These are phyloP conservation scores for Thalassaphorura encarpata DNA, from an alignment of 1,140 invertebrate species.

Conservation along the genomic window DNA sequence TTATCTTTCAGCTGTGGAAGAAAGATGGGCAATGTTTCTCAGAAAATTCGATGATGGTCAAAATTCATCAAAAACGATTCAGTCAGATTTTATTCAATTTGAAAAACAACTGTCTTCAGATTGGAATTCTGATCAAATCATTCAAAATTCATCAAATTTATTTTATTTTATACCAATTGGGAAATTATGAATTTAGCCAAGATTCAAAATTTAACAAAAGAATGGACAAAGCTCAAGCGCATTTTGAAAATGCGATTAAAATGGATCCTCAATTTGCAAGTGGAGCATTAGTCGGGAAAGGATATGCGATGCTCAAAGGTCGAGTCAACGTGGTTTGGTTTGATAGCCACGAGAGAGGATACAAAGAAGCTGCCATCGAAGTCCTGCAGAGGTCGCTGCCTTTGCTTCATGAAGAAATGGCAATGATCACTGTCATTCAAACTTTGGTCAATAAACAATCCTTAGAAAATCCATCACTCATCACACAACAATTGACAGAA, in stretches of 20 bases:
- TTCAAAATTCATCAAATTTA: neutral
- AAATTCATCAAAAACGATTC: neutral
- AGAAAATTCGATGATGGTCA: slow-evolving; percentile 1
- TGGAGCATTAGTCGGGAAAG: neutral
- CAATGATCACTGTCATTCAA: neutral
- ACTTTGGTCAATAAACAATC: neutral
- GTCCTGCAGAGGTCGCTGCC: neutral
- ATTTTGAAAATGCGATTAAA: slow-evolving; percentile 4
- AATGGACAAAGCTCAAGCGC: neutral
- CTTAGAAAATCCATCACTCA: neutral
- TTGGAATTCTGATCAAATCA: too few species aligned
- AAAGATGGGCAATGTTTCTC: slow-evolving; percentile 16
- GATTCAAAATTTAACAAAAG: neutral
- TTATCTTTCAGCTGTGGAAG: slow-evolving; percentile 4
- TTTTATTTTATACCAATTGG: slow-evolving; percentile 3
- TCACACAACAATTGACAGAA: neutral
- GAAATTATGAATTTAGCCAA: neutral
- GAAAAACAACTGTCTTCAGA: too few species aligned
- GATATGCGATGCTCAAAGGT: neutral
- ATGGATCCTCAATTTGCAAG: slow-evolving; percentile 4
- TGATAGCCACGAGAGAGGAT: neutral
- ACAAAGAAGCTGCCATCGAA: neutral
- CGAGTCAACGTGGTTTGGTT: neutral
- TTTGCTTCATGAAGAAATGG: neutral
- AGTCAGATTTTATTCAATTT: neutral